A percentile compares a stretch with the other conserved stretches of the same genome.
phyloP scores from a whole-genome alignment of 2,113 vertebrate species.

The Columba janthina region DNA sequence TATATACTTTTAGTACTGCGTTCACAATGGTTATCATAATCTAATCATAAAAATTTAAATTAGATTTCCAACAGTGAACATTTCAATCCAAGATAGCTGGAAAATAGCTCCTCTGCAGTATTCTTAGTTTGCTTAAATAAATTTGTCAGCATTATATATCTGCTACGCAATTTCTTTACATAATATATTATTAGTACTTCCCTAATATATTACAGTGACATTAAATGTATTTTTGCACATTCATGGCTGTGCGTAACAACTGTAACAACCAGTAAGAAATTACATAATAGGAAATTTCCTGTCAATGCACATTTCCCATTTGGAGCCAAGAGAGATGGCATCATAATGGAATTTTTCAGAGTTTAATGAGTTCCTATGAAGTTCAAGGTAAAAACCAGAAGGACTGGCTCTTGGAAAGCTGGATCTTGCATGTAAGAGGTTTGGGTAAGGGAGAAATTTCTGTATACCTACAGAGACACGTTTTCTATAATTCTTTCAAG shows the following conservation, averaged over 20 bases:
- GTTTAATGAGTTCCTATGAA: not conserved
- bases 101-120: constrained; percentile 29
- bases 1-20: constrained; percentile 38
- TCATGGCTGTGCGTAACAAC: not conserved
- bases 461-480: not conserved
- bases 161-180: not conserved
- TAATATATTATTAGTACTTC: not conserved
- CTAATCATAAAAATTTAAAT: constrained; percentile 65
- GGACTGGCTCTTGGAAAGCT: not conserved
- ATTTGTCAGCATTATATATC: constrained; percentile 21
- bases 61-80: constrained; percentile 32
- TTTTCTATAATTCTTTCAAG: not conserved
- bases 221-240: constrained; percentile 3
- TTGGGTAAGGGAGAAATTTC: not conserved
- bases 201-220: not conserved
- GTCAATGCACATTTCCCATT: not conserved
- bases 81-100: not conserved
- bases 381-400: constrained; percentile 5
- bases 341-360: not conserved
- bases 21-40: constrained; percentile 46
- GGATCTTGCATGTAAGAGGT: not conserved
- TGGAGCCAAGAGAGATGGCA: not conserved
- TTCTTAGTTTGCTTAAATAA: constrained; percentile 46
- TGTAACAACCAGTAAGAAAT: not conserved
- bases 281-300: not conserved